Conservation (phyloP, 2,888 invertebrate genomes). For the Drosophila putrida region DNA sequence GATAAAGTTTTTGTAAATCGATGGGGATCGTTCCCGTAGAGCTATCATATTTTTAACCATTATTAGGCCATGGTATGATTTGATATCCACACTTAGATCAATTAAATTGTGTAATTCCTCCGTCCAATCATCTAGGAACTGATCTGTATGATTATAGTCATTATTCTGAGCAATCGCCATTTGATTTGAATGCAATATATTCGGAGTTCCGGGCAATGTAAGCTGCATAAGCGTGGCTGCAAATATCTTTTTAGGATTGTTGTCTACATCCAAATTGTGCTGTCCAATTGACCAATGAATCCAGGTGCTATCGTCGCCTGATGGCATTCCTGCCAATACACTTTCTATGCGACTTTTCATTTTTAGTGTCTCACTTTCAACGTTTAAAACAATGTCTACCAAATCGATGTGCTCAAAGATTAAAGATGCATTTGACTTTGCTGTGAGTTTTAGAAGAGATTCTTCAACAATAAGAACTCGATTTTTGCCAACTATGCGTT, state of each 20-base stretch:
- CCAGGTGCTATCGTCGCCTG: conserved; percentile 89
- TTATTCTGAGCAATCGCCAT: conserved; percentile 89
- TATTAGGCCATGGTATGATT: conserved; percentile 89
- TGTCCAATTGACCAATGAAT: conserved; percentile 92
- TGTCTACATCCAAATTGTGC: conserved; percentile 84
- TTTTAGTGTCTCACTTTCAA: conserved; percentile 87
- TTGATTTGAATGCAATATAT: conserved; percentile 97
- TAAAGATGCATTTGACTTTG: conserved; percentile 86
- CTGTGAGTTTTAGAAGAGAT: conserved; percentile 86
- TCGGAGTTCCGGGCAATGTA: conserved; percentile 93
- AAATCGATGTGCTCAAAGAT: conserved; percentile 90
- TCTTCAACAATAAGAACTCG: conserved; percentile 90
- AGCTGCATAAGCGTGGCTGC: conserved; percentile 91
- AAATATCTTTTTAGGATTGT: conserved; percentile 88
- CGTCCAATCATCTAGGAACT: conserved; percentile 89
- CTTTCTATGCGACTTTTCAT: conserved; percentile 88
- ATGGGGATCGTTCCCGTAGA: conserved; percentile 88
- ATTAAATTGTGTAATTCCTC: conserved; percentile 85
- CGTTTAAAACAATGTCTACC: conserved; percentile 89
- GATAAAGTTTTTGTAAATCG: conserved; percentile 90
- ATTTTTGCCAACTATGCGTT: conserved; percentile 88
- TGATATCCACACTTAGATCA: conserved; percentile 85
- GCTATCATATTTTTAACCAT: conserved; percentile 88
- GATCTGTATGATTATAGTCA: conserved; percentile 87
- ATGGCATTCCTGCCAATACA: conserved; percentile 87